Evolutionary conservation across 2,888 invertebrate species (phyloP).

Genomic region (Candidula unifasciata): DNA sequence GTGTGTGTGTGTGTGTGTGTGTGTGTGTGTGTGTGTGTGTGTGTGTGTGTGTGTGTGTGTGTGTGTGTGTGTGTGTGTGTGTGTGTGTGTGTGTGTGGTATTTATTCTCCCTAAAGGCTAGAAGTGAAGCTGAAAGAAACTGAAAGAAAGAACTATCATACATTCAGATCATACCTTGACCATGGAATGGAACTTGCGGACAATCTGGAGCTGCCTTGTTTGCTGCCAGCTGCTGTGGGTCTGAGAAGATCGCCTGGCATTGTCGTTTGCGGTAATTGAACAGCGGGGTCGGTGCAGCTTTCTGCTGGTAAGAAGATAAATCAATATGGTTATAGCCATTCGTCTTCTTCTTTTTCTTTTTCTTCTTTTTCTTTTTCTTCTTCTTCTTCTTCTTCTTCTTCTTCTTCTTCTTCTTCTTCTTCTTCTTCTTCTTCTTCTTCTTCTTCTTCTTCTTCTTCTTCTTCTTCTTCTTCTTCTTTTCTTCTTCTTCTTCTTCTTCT

Average conservation of each 20-base stretch:
- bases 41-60: no score
- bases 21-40: no score
- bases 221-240: slow-evolving; percentile 39
- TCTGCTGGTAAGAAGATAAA: slow-evolving; percentile 32
- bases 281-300: slow-evolving; percentile 45
- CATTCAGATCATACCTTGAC: background rate
- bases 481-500: no score
- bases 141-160: background rate
- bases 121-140: background rate
- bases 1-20: no score
- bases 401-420: no score
- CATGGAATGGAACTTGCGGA: background rate
- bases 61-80: no score
- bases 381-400: no score
- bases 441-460: no score
- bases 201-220: background rate
- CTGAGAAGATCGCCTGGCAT: slow-evolving; percentile 48
- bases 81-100: background rate
- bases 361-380: no score
- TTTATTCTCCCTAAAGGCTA: background rate
- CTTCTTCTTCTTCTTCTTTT: no score
- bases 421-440: no score
- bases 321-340: background rate
- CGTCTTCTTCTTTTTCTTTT: no score
- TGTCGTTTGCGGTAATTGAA: slow-evolving; percentile 52